These are phyloP conservation scores for Diabrotica virgifera DNA, from an alignment of 1,140 invertebrate species.

Conservation along the genomic window DNA sequence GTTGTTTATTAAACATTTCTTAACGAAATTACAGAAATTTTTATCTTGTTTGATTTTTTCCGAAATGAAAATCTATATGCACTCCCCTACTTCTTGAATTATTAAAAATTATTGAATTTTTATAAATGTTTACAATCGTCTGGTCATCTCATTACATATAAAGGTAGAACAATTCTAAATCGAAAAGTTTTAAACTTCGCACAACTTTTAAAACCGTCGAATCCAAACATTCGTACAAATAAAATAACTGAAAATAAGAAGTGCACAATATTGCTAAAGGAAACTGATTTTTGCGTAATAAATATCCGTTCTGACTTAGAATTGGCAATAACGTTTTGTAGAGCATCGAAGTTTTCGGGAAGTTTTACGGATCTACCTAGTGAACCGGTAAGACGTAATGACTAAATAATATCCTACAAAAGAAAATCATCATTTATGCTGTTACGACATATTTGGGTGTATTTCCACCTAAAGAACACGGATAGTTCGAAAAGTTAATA, in stretches of 20 bases:
- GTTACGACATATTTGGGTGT: background rate
- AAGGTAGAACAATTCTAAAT: no score
- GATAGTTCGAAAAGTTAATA: background rate
- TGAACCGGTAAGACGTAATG: background rate
- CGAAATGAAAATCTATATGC: no score
- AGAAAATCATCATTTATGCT: background rate
- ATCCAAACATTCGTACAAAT: no score
- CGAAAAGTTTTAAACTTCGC: no score
- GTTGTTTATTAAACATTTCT: no score
- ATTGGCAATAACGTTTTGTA: slow-evolving; percentile 2
- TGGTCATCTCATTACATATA: no score
- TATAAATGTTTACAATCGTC: no score
- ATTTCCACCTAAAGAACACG: background rate
- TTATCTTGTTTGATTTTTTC: no score
- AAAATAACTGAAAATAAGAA: background rate
- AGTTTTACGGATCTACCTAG: background rate
- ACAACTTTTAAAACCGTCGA: no score
- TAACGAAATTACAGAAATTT: no score
- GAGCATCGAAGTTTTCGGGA: background rate
- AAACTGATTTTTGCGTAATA: slow-evolving; percentile 1
- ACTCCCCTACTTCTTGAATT: no score
- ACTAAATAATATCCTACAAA: background rate
- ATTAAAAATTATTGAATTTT: no score
- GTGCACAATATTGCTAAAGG: background rate
- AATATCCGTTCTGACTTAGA: background rate